These are phyloP conservation scores for Larimichthys polyactis DNA, from an alignment of 2,113 vertebrate species.

Conservation along the genomic window DNA sequence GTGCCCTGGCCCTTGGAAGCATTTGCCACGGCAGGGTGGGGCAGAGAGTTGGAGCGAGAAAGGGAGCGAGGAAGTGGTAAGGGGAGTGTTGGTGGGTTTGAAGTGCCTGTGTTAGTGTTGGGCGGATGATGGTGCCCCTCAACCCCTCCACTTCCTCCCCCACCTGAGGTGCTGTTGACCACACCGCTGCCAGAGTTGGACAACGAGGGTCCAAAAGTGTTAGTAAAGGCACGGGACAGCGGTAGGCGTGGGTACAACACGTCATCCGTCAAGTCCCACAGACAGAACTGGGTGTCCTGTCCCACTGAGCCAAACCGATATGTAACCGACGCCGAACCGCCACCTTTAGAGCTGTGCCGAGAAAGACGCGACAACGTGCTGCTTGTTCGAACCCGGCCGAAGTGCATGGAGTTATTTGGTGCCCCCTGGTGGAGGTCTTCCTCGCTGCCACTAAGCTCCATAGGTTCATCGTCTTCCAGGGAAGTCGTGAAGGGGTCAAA, in stretches of 20 bases:
- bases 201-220: slow-evolving; percentile 81
- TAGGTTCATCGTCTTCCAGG: slow-evolving; percentile 85
- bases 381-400: slow-evolving; percentile 84
- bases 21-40: slow-evolving; percentile 86
- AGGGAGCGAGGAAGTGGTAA: slow-evolving; percentile 88
- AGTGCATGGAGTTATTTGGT: slow-evolving; percentile 72
- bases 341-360: slow-evolving; percentile 84
- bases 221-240: slow-evolving; percentile 87
- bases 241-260: slow-evolving; percentile 87
- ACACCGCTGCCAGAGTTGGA: slow-evolving; percentile 78
- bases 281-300: slow-evolving; percentile 94
- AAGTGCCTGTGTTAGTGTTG: slow-evolving; percentile 68
- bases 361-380: slow-evolving; percentile 89
- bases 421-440: slow-evolving; percentile 83
- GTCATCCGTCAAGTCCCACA: slow-evolving; percentile 94
- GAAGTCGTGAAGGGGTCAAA: slow-evolving; percentile 92
- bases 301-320: slow-evolving; percentile 94
- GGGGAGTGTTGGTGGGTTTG: slow-evolving; percentile 73
- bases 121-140: slow-evolving; percentile 84
- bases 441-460: slow-evolving; percentile 84
- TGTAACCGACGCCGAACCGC: slow-evolving; percentile 81
- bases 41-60: slow-evolving; percentile 93
- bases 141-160: slow-evolving; percentile 64
- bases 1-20: slow-evolving; percentile 76
- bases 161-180: slow-evolving; percentile 76